phyloP scores from a whole-genome alignment of 2,888 invertebrate genomes.

The Sesia apiformis region DNA sequence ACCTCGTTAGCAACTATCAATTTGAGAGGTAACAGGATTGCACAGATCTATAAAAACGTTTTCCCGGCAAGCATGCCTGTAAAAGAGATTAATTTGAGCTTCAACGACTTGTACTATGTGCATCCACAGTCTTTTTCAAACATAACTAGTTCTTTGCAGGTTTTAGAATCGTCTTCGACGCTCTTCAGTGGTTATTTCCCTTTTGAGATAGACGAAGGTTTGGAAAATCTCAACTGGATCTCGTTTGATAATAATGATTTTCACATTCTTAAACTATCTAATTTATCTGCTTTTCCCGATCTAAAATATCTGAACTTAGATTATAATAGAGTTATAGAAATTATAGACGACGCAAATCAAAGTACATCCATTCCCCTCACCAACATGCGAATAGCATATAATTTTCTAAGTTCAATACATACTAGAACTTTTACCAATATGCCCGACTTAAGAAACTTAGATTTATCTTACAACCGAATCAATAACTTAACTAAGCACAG shows the following conservation, averaged over 20 bases:
- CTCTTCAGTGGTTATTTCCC: constrained; percentile 87
- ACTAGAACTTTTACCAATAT: constrained; percentile 82
- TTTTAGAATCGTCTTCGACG: constrained; percentile 89
- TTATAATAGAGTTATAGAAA: constrained; percentile 84
- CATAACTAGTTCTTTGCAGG: constrained; percentile 83
- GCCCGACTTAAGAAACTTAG: constrained; percentile 82
- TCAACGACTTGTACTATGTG: constrained; percentile 89
- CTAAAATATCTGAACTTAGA: constrained; percentile 89
- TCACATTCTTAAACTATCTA: constrained; percentile 80
- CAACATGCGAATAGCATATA: constrained; percentile 88
- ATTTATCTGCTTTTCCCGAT: constrained; percentile 79
- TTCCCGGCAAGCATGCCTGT: constrained; percentile 84
- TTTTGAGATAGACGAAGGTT: constrained; percentile 81
- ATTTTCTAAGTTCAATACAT: constrained; percentile 81
- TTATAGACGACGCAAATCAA: constrained; percentile 79
- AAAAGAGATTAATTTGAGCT: constrained; percentile 91
- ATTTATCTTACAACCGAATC: constrained; percentile 86
- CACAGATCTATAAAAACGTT: constrained; percentile 80
- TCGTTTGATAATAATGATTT: constrained; percentile 92
- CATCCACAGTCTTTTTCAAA: constrained; percentile 87
- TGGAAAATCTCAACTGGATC: constrained; percentile 85
- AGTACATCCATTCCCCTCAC: constrained; percentile 81
- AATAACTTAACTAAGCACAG: constrained; percentile 79
- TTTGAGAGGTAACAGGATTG: constrained; percentile 88
- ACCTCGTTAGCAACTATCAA: constrained; percentile 85